Conservation (phyloP, 1,140 invertebrate species). For the Lasaia peninsularis region DNA sequence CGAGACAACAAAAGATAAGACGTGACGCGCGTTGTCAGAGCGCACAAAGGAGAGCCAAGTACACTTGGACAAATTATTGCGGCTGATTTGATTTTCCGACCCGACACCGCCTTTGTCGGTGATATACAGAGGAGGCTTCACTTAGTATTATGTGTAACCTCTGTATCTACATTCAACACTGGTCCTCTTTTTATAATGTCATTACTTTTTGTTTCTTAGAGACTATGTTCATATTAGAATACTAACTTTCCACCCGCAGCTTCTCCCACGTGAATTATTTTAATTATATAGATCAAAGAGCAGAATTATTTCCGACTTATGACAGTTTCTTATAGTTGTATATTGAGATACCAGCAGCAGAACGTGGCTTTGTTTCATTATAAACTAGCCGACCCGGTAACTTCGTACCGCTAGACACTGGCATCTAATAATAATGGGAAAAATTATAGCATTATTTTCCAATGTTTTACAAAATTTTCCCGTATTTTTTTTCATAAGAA, state of each 20-base stretch:
- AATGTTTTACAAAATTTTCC: no score
- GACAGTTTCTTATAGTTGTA: no score
- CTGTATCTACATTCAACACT: not conserved
- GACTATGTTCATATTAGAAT: not conserved
- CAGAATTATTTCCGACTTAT: no score
- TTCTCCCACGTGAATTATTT: no score
- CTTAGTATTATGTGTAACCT: not conserved
- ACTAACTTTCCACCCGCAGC: not conserved
- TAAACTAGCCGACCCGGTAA: no score
- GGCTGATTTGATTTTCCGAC: conserved; percentile 58
- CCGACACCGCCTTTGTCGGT: conserved; percentile 58
- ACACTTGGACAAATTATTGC: conserved; percentile 48
- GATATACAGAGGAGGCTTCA: conserved; percentile 7
- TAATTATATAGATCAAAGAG: no score
- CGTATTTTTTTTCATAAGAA: no score
- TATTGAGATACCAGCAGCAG: no score
- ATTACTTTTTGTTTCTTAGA: conserved; percentile 1
- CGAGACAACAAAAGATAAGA: conserved; percentile 28
- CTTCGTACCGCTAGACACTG: no score
- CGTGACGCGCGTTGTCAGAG: conserved; percentile 29
- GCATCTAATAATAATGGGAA: no score
- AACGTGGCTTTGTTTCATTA: no score
- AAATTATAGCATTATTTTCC: no score
- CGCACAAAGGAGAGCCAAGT: conserved; percentile 46
- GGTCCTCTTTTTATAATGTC: not conserved